Evolutionary conservation across 1,140 invertebrate genomes (phyloP).

Genomic region (Pachyrhynchus sulphureomaculatus): DNA sequence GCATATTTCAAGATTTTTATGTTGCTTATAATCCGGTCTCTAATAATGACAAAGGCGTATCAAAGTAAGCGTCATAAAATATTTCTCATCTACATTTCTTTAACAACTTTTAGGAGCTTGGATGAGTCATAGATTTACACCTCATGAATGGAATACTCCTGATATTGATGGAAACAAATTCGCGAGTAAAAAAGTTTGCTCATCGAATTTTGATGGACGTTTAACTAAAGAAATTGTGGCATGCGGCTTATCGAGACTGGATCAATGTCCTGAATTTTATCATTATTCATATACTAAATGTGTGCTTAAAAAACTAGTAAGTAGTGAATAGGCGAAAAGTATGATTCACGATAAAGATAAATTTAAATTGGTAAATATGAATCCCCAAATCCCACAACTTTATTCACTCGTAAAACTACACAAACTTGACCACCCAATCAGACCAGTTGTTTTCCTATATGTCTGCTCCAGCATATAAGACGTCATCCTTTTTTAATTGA

Average conservation of each 20-base stretch:
- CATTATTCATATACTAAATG: slow-evolving; percentile 38
- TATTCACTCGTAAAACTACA: background rate
- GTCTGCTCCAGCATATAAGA: too few species aligned
- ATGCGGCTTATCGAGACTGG: slow-evolving; percentile 34
- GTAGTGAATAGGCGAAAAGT: background rate
- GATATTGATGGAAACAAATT: too few species aligned
- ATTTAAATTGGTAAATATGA: background rate
- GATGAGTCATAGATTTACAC: slow-evolving; percentile 3
- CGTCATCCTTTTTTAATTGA: too few species aligned
- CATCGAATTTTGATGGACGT: slow-evolving; percentile 23
- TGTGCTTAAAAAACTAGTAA: slow-evolving; percentile 31
- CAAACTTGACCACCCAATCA: too few species aligned
- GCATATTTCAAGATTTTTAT: too few species aligned
- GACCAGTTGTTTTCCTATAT: too few species aligned
- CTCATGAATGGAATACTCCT: too few species aligned
- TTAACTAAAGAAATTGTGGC: slow-evolving; percentile 35
- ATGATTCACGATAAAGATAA: background rate
- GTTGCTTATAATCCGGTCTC: too few species aligned
- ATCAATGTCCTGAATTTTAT: slow-evolving; percentile 26
- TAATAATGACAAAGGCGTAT: too few species aligned
- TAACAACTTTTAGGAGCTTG: slow-evolving; percentile 7
- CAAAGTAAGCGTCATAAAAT: too few species aligned
- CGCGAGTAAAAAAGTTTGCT: too few species aligned
- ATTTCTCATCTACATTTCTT: too few species aligned
- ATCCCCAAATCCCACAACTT: background rate